Base-by-base conservation (phyloP, 2,797 vertebrate species). In the Bradypodion pumilum region DNA sequence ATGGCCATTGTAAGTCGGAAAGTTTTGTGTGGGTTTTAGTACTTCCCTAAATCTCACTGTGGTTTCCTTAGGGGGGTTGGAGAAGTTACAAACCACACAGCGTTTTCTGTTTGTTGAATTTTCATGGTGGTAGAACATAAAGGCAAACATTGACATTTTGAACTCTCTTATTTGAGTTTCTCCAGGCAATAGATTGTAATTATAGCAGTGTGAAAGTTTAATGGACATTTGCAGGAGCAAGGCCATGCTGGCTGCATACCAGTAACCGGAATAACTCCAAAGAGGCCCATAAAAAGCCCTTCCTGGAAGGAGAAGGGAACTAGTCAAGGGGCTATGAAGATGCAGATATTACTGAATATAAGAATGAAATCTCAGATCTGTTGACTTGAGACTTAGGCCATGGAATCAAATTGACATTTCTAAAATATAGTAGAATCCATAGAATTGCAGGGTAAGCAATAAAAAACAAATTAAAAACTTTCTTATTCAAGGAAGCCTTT, bases 141-240 rank as follows among this genome's bases (percentile, higher is more conserved):
- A 76, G 46, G 46, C 68, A 75, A 76, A 32, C 63, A 83, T 32
- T 83, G 81, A 83, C 73, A 83, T 83, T 76, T 32, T 76, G 81
- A 83, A 83, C 74, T 65, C 81, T 75, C 63, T 68, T 83, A 68
- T 76, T 83, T 83, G 62, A 83, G 46, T 83, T 83, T 73, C 81
- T 83, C 63, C 81, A 76, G 74, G 81, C 81, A 76, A 76, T 83
- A 69, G 73, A 76, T 83, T 83, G 81, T 68, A 83, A 83, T 83
- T 76, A 83, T 76, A 68, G 27, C 42, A 83, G 27, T 68, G 81
- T 69, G 49, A 69, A 42, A 37, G 74, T 76, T 83, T 83, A 83
- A 83, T 83, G 74, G 81, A 69, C 63, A 59, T 76, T 76, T 76
- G 73, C 59, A 76, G 76, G 46, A 83, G 74, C 35, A 75, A 68